Percentiles rank a stretch among this genome's conserved stretches.
phyloP scores from a whole-genome alignment of 2,113 vertebrate genomes.

The Pelvicachromis taeniatus region DNA sequence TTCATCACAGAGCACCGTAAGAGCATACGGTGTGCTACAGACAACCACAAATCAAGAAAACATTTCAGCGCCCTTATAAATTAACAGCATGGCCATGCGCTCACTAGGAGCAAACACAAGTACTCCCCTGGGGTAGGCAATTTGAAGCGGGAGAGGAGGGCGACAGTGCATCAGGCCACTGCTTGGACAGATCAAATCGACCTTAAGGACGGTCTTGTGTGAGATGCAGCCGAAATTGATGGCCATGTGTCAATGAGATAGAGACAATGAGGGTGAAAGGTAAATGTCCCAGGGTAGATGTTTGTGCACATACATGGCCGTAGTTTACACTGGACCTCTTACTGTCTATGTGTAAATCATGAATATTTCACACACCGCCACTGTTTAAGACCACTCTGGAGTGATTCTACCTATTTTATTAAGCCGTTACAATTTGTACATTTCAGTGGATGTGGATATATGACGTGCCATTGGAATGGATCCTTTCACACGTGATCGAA shows the following conservation, averaged over 20 bases:
- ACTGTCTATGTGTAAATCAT: conserved; percentile 64
- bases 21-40: neutral
- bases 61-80: conserved; percentile 71
- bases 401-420: conserved; percentile 63
- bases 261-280: conserved; percentile 54
- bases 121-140: conserved; percentile 66
- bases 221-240: conserved; percentile 64
- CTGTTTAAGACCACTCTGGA: conserved; percentile 57
- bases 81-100: conserved; percentile 45
- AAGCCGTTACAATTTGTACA: conserved; percentile 60
- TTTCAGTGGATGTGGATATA: conserved; percentile 53
- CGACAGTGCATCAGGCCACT: conserved; percentile 28
- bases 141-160: conserved; percentile 38
- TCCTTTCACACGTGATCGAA: conserved; percentile 31
- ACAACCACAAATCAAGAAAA: conserved; percentile 55
- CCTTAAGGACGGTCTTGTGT: conserved; percentile 52
- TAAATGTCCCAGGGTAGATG: conserved; percentile 58
- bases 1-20: neutral
- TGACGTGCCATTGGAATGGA: conserved; percentile 1
- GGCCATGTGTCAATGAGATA: conserved; percentile 60
- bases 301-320: conserved; percentile 44
- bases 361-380: conserved; percentile 15
- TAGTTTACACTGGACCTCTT: conserved; percentile 43
- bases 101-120: conserved; percentile 58
- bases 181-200: conserved; percentile 59